Conservation (phyloP, 2,797 vertebrate genomes). For the Sebastes jordani region DNA sequence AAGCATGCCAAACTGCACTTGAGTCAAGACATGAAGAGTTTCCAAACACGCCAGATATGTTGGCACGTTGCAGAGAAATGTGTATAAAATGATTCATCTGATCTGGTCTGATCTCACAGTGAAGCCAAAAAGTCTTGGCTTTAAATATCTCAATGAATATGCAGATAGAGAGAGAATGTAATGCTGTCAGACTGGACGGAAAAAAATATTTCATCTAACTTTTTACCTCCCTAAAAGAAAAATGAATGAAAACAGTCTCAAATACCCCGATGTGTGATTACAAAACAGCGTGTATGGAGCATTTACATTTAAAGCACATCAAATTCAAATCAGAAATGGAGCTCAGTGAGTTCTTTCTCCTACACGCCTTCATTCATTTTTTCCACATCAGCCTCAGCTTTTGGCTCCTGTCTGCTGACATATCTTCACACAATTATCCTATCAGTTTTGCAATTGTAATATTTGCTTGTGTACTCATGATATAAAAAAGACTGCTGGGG, state of each 20-base stretch:
- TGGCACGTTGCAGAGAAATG: neutral
- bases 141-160: neutral
- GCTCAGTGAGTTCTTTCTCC: no score
- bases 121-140: neutral
- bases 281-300: neutral
- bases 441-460: neutral
- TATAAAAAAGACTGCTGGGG: no score
- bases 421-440: neutral
- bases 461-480: no score
- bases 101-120: neutral
- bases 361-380: neutral
- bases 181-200: neutral
- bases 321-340: neutral
- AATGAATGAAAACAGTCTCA: neutral
- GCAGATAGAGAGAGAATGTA: neutral
- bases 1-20: neutral
- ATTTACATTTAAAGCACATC: neutral
- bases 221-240: neutral
- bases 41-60: neutral
- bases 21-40: neutral
- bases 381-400: neutral
- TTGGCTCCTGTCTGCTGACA: neutral
- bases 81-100: neutral
- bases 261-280: neutral
- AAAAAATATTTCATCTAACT: neutral